These are phyloP conservation scores for Anabas testudineus DNA, from an alignment of 2,797 vertebrate genomes.

Conservation along the genomic window DNA sequence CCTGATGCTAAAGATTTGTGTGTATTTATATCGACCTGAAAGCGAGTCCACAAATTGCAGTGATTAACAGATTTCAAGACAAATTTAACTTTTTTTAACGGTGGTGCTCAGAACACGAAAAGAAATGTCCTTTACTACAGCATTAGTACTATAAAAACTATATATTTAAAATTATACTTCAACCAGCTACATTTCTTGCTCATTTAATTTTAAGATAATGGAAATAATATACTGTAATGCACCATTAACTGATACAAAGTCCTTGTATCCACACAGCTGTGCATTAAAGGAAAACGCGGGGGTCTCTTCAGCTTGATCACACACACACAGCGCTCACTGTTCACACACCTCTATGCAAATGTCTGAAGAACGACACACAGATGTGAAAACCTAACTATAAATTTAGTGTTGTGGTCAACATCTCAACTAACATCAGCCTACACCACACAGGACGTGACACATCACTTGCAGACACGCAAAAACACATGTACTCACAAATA, in stretches of 20 bases:
- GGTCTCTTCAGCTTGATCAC: constrained; percentile 43
- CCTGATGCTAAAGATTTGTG: no score
- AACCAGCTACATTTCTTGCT: no score
- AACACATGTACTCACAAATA: constrained; percentile 5
- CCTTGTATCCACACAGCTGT: constrained; percentile 64
- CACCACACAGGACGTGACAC: constrained; percentile 49
- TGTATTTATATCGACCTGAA: no score
- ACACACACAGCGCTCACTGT: constrained; percentile 51
- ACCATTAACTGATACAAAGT: constrained; percentile 19
- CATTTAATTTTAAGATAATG: no score
- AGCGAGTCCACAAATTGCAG: no score
- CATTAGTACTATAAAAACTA: no score
- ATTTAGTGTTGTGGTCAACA: constrained; percentile 36
- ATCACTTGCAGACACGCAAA: constrained; percentile 20
- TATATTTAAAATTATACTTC: no score
- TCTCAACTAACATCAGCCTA: constrained; percentile 56
- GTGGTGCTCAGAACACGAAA: no score
- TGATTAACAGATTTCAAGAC: no score
- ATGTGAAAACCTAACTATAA: constrained; percentile 52
- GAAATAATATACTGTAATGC: no score
- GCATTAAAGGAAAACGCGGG: constrained; percentile 32
- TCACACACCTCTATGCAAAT: constrained; percentile 65
- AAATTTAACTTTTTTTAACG: not conserved
- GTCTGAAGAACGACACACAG: constrained; percentile 44
- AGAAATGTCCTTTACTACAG: no score